Base-by-base conservation (phyloP, 2,797 vertebrate species). In the Acipenser transmontanus region DNA sequence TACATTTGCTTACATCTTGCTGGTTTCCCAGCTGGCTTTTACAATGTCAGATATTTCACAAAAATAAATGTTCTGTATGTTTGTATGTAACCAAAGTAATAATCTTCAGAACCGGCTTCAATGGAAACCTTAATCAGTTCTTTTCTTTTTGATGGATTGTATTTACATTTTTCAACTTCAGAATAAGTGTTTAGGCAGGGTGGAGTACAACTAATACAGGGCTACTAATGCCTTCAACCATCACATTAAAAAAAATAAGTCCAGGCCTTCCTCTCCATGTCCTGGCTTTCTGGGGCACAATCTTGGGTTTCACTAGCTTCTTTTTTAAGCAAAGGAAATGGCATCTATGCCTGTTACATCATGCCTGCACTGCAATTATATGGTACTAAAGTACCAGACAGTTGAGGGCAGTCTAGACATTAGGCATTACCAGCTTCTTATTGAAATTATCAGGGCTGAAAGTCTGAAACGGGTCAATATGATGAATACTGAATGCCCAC, bases 351-450 rank as follows among this genome's bases (percentile, higher is more conserved):
- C 9, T 60, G 59, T 61, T 61, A 61, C 60, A 61, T 61, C 60
- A 61, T 61, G 60, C 60, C 11, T 8, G 60, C n/a, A 61, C 34
- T 61, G 60, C 60, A 61, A 61, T 61, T 61, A 61, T 9, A 47
- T 34, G 34, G 60, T 61, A 61, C 34, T 13, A 61, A 47, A 34
- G 13, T 34, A 61, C 60, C 47, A 61, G 14, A 61, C 2, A 7
- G 13, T 8, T 34, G 17, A n/a, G 17, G 47, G 4, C 17, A 20
- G 60, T 61, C 60, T 61, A 61, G 60, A 61, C 60, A 20, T 9
- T 20, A 34, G 17, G 7, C 47, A 57, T 61, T 61, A 2, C 11
- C 20, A 34, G 2, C 60, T 20, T 14, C 60, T 34, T 20, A 9
- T 61, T 60, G 11, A 60, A 60, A 54, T 54, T 3, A 54, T 8